These are phyloP conservation scores for Chromoteleia sp. DNA, from an alignment of 2,888 invertebrate genomes.

Conservation along the genomic window DNA sequence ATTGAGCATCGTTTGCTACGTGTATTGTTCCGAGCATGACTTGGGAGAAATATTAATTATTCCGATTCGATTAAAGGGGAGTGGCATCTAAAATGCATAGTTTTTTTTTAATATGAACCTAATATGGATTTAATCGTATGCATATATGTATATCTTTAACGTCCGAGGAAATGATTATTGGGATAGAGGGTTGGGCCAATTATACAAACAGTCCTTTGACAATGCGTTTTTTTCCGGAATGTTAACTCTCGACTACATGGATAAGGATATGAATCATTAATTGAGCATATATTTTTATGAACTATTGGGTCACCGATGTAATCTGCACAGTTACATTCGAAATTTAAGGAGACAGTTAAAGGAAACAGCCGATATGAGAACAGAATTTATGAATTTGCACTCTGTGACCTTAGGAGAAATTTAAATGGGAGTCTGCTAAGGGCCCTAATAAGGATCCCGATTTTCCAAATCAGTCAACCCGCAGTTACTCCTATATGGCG, in stretches of 20 bases:
- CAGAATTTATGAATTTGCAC: slow-evolving; percentile 44
- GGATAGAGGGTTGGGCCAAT: slow-evolving; percentile 42
- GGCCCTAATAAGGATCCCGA: slow-evolving; percentile 48
- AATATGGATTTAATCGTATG: slow-evolving; percentile 17
- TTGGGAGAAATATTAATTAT: slow-evolving; percentile 57
- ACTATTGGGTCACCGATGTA: not conserved
- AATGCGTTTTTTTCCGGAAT: slow-evolving; percentile 11
- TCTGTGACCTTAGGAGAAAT: slow-evolving; percentile 26
- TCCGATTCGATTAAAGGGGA: slow-evolving; percentile 49
- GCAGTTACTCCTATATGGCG: slow-evolving; percentile 36
- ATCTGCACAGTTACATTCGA: slow-evolving; percentile 28
- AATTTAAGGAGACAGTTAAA: too few relatives aligned
- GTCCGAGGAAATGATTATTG: slow-evolving; percentile 24
- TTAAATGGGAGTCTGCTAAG: slow-evolving; percentile 37
- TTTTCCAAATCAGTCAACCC: slow-evolving; percentile 57
- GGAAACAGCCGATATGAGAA: not conserved
- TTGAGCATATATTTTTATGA: slow-evolving; percentile 1
- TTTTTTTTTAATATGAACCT: slow-evolving; percentile 6
- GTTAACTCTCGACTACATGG: slow-evolving; percentile 10
- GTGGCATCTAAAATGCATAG: slow-evolving; percentile 37
- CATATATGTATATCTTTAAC: slow-evolving; percentile 32
- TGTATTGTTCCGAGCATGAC: slow-evolving; percentile 46
- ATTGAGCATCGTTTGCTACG: slow-evolving; percentile 41
- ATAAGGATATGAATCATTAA: slow-evolving; percentile 21
- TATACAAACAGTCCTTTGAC: slow-evolving; percentile 28